These are phyloP conservation scores for Serrognathus titanus DNA, from an alignment of 2,888 invertebrate genomes.

Conservation along the genomic window DNA sequence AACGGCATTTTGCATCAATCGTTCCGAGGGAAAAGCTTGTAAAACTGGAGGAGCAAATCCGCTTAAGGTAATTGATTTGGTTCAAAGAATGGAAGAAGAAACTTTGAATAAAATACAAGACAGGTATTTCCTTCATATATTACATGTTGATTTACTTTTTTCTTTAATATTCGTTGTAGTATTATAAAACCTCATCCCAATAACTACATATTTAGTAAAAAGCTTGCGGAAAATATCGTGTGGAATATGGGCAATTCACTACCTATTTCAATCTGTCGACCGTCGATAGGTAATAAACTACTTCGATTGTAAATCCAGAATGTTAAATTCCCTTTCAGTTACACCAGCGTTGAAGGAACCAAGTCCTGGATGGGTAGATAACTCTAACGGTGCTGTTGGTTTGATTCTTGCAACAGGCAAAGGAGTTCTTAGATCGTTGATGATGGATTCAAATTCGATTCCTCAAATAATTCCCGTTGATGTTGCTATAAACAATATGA, in stretches of 20 bases:
- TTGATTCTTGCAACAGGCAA: constrained; percentile 47
- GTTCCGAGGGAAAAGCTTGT: constrained; percentile 75
- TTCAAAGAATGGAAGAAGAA: constrained; percentile 61
- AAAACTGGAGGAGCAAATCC: constrained; percentile 56
- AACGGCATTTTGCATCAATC: constrained; percentile 77
- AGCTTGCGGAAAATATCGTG: constrained; percentile 71
- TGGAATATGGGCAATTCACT: constrained; percentile 61
- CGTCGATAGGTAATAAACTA: constrained; percentile 65
- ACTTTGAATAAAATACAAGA: constrained; percentile 58
- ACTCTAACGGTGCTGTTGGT: constrained; percentile 62
- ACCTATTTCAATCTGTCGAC: constrained; percentile 81
- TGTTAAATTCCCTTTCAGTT: constrained; percentile 23
- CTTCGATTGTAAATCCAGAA: background rate
- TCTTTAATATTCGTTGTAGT: background rate
- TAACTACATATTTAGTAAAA: constrained; percentile 95
- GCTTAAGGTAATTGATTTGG: constrained; percentile 58
- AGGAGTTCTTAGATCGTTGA: background rate
- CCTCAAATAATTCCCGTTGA: constrained; percentile 65
- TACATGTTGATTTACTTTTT: too few species aligned
- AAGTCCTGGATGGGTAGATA: constrained; percentile 61
- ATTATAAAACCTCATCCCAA: constrained; percentile 66
- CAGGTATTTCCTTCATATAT: constrained; percentile 34
- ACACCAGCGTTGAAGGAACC: constrained; percentile 40
- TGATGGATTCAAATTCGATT: constrained; percentile 43
- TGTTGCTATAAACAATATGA: constrained; percentile 57